Evolutionary conservation across 1,140 invertebrate species (phyloP).

Genomic region (Dolichoris vasculosae): DNA sequence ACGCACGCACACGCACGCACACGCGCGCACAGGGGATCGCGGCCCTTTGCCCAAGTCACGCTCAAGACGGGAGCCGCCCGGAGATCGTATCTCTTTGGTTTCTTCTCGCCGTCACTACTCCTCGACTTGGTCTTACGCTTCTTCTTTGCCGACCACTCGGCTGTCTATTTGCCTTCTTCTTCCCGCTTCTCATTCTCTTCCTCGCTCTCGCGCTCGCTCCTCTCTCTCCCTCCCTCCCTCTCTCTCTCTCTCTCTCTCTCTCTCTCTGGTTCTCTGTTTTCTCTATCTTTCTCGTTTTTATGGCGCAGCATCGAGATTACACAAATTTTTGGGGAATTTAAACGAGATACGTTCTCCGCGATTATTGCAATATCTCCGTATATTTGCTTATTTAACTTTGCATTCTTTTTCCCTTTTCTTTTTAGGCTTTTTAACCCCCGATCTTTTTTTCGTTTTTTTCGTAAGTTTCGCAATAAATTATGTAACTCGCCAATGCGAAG

Average conservation of each 20-base stretch:
- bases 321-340: constrained; percentile 44
- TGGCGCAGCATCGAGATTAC: constrained; percentile 8
- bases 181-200: neutral
- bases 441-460: neutral
- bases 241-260: neutral
- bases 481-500: neutral
- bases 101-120: constrained; percentile 14
- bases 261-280: too few species aligned
- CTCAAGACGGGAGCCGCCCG: constrained; percentile 52
- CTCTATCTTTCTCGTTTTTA: neutral
- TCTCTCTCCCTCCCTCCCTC: neutral
- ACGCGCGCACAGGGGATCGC: neutral
- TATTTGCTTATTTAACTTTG: constrained; percentile 5
- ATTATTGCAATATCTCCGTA: constrained; percentile 15
- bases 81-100: constrained; percentile 42
- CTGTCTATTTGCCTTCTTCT: neutral
- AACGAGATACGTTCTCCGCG: constrained; percentile 26
- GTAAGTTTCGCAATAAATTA: constrained; percentile 4
- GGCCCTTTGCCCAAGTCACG: constrained; percentile 47
- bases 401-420: neutral
- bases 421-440: neutral
- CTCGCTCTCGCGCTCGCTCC: constrained; percentile 23
- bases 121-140: constrained; percentile 15
- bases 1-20: neutral
- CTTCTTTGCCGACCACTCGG: constrained; percentile 11